These are phyloP conservation scores for Ammodytes dubius DNA, from an alignment of 2,113 vertebrate genomes.

Conservation along the genomic window DNA sequence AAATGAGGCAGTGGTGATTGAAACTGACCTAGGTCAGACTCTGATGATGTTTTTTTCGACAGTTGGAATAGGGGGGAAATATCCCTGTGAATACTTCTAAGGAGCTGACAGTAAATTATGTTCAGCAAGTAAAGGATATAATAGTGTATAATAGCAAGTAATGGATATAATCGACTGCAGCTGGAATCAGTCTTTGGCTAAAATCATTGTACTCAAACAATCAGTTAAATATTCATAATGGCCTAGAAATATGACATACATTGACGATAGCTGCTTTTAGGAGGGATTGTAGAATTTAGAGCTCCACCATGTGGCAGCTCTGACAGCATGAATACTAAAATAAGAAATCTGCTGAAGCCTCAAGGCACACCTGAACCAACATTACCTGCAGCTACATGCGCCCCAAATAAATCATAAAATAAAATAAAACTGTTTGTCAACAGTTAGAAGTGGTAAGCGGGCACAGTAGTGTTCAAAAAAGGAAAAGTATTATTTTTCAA, in stretches of 20 bases:
- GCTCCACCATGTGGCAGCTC: constrained; percentile 14
- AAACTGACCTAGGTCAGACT: background rate
- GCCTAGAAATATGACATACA: background rate
- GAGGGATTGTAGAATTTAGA: background rate
- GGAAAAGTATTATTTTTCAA: too few relatives aligned
- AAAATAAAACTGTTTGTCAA: constrained; percentile 12
- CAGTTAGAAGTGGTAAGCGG: background rate
- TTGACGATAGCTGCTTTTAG: background rate
- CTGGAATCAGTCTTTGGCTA: background rate
- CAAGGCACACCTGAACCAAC: background rate
- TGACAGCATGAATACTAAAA: background rate
- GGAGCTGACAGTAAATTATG: background rate
- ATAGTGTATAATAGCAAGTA: background rate
- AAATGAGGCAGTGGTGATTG: background rate
- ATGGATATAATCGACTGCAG: background rate
- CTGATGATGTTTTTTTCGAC: background rate
- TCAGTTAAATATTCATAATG: background rate
- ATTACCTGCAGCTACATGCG: background rate
- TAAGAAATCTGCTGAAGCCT: background rate
- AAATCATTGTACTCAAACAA: background rate
- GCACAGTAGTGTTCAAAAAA: background rate
- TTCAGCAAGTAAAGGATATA: background rate
- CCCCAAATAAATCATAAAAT: constrained; percentile 2
- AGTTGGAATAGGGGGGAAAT: background rate
- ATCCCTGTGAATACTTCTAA: background rate